A percentile compares a stretch with the other conserved stretches of the same genome.
Evolutionary conservation across 1,140 invertebrate species (phyloP).

Genomic region (Mactra quadrangularis): DNA sequence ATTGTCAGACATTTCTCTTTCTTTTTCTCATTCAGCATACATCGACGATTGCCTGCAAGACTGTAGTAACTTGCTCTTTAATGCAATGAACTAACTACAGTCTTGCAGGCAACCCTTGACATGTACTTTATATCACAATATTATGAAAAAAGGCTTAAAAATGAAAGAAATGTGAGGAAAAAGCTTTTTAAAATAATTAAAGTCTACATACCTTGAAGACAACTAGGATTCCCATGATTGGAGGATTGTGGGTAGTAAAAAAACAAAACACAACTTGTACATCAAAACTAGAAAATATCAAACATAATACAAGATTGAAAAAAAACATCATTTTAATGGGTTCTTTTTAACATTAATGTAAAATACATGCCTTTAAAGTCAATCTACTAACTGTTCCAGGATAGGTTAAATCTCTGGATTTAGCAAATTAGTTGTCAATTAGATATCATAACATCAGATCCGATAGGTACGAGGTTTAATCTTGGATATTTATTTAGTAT

Average conservation of each 20-base stretch:
- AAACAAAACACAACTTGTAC: conserved; percentile 47
- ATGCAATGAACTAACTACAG: no score
- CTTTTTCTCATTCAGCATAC: no score
- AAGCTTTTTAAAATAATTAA: no score
- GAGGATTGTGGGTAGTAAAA: conserved; percentile 21
- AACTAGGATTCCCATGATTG: conserved; percentile 30
- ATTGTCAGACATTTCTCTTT: no score
- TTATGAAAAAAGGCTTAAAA: no score
- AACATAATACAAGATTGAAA: background rate
- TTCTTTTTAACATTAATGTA: background rate
- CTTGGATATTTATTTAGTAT: no score
- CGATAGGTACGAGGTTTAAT: background rate
- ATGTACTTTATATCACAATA: no score
- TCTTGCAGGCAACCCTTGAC: no score
- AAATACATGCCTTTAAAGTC: background rate
- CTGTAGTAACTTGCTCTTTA: no score
- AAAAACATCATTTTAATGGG: background rate
- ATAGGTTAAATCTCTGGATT: background rate
- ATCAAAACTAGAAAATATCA: conserved; percentile 37
- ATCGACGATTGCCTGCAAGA: no score
- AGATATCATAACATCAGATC: background rate
- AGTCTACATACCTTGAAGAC: conserved; percentile 51
- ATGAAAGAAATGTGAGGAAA: no score
- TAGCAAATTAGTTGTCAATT: background rate
- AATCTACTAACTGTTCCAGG: background rate